Base-by-base conservation (phyloP, 2,113 vertebrate species). In the Sterrhoptilus dennistouni region DNA sequence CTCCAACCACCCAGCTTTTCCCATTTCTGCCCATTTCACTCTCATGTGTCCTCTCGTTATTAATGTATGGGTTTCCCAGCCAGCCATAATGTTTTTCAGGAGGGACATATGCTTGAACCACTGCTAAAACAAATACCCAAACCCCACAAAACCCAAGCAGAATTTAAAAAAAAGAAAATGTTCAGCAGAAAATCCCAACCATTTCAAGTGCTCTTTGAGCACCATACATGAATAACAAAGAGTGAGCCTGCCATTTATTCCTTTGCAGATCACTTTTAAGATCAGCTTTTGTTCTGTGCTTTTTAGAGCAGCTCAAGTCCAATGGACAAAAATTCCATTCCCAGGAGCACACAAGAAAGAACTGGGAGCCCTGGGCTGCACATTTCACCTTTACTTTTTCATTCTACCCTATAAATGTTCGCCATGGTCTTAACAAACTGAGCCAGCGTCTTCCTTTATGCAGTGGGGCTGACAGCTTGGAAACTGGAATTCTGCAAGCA, bases 181-280 rank as follows among this genome's bases (percentile, higher is more conserved):
- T 92, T 71, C 31, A 72, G 27, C 57, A 75, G 90, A 96, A 96
- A 96, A 96, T 90, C 85, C 83, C 83, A 92, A 93, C 64, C 83
- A 94, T 82, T 94, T 96, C 96, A 93, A 96, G 96, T 95, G 93
- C 76, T 94, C 85, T 96, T 96, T 96, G 88, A 96, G 90, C 64
- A 57, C 95, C 90, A 82, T 36, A 89, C 96, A 95, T 96, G 95
- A 95, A 94, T 96, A 93, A 95, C 95, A 96, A 97, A 96, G 96
- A 95, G 64, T 7, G 54, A 89, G 95, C 80, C 94, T 95, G 96
- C 95, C 95, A 95, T 95, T 92, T 96, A 96, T 90, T 93, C 92
- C 85, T 96, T 83, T 91, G 84, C 70, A 6, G 94, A 91, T 96
- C 96, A 96, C 96, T 95, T 96, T 96, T 96, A 96, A 96, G 96